Evolutionary conservation across 2,113 vertebrate genomes (phyloP), one percentile per base, ranked within the genome.

Genomic region (Istiophorus platypterus): DNA sequence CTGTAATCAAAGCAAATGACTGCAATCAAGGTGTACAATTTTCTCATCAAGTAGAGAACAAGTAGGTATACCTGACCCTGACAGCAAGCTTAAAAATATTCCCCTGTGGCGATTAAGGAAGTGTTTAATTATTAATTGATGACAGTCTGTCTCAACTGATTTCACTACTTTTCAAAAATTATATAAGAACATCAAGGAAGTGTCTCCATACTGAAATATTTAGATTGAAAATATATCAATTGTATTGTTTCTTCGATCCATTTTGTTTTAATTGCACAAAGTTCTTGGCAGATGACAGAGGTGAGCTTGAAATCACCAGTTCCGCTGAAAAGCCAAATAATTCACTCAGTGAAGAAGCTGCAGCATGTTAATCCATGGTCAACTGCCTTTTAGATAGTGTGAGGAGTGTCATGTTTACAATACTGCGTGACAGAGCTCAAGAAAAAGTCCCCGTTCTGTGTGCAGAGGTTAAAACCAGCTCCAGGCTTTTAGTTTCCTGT

Each of bases 401-500:
- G 58, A 58, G 20, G 27, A 41, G 45, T 75, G 54, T 82, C 29
- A 2, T 83, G 78, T 88, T 91, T 81, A 83, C 76, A 80, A 68
- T 57, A 27, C 52, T 45, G 70, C 12, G 13, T 54, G 86, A 80
- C 62, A 57, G 52, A 87, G 74, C 78, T 82, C 27, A 64, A 80
- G 76, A 82, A 68, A 24, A 74, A 72, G 78, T 78, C 75, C 67
- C 73, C 26, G 66, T 64, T n/a, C n/a, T 66, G 72, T 66, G 81
- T 65, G 70, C 78, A 70, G 87, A 90, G 92, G 88, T 91, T 88
- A 92, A 84, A 89, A 85, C 72, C 15, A 72, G 89, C 88, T 87
- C n/a, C 14, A 0, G 79, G 90, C 81, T 62, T 78, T 57, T 57
- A 66, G 56, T 64, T 81, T 70, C 15, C 68, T 12, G 49, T 73